Percentiles rank a stretch among this genome's conserved stretches.
Evolutionary conservation across 1,140 invertebrate genomes (phyloP).

Genomic region (Drosophila seguyi): DNA sequence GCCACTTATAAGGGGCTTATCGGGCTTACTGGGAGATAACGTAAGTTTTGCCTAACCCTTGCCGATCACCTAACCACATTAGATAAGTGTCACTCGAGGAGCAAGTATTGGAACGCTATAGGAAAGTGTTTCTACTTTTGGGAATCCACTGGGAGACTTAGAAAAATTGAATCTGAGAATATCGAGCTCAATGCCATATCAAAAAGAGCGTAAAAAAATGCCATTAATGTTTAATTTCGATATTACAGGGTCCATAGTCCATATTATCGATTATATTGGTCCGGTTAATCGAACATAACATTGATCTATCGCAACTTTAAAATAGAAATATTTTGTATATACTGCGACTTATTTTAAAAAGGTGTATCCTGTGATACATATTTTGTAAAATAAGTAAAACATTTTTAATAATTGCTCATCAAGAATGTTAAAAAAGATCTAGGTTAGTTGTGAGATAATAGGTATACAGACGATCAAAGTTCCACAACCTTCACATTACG

Average conservation of each 20-base stretch:
- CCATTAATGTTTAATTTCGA: too few species aligned
- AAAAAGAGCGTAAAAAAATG: too few species aligned
- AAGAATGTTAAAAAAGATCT: not conserved
- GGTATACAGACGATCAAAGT: not conserved
- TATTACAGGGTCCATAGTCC: too few species aligned
- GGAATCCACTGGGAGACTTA: not conserved
- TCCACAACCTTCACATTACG: not conserved
- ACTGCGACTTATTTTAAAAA: too few species aligned
- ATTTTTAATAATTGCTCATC: not conserved
- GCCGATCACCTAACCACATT: slow-evolving; percentile 37
- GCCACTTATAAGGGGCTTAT: slow-evolving; percentile 66
- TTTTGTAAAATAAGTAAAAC: not conserved
- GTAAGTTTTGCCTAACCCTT: slow-evolving; percentile 46
- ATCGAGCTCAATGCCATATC: too few species aligned
- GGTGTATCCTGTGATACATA: too few species aligned
- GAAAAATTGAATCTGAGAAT: too few species aligned
- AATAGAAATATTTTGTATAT: too few species aligned
- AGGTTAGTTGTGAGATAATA: not conserved
- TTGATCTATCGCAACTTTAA: too few species aligned
- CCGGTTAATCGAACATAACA: too few species aligned
- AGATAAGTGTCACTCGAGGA: slow-evolving; percentile 77
- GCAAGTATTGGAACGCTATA: slow-evolving; percentile 13
- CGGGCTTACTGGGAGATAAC: slow-evolving; percentile 67
- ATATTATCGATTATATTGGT: too few species aligned
- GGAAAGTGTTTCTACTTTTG: not conserved